Conservation (phyloP, 2,113 vertebrate genomes). For the Notothenia rossii region DNA sequence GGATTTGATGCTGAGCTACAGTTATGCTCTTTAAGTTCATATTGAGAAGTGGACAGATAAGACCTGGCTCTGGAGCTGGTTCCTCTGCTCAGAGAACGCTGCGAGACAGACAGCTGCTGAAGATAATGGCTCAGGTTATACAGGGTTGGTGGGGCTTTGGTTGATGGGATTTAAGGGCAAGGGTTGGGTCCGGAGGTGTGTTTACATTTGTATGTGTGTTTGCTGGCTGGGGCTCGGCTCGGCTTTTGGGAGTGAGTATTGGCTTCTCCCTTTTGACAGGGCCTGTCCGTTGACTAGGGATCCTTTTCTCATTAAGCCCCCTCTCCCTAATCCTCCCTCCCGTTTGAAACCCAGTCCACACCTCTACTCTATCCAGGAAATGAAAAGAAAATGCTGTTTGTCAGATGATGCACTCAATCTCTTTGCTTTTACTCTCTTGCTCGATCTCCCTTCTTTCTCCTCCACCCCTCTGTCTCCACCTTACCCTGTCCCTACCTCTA, state of each 20-base stretch:
- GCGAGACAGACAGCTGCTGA: constrained; percentile 49
- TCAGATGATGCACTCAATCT: constrained; percentile 71
- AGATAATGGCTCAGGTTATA: constrained; percentile 53
- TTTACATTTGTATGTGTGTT: constrained; percentile 47
- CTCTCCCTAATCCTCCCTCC: constrained; percentile 77
- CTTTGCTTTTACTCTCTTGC: constrained; percentile 30
- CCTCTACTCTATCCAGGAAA: constrained; percentile 70
- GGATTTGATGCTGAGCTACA: not conserved
- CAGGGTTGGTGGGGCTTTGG: constrained; percentile 29
- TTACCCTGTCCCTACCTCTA: constrained; percentile 14
- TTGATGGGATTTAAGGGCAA: constrained; percentile 55
- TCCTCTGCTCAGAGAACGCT: constrained; percentile 26
- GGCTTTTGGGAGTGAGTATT: constrained; percentile 47
- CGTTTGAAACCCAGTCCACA: constrained; percentile 78
- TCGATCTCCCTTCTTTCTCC: constrained; percentile 20
- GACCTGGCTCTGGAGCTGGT: constrained; percentile 34
- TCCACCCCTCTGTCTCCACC: constrained; percentile 36
- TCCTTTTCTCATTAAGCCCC: constrained; percentile 78
- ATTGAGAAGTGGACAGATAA: constrained; percentile 38
- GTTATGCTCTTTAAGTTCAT: constrained; percentile 8
- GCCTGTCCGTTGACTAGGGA: constrained; percentile 71
- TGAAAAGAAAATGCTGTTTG: constrained; percentile 68
- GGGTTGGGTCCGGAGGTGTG: constrained; percentile 37
- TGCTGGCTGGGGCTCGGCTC: constrained; percentile 12
- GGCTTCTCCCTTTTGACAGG: constrained; percentile 69